Evolutionary conservation across 2,888 invertebrate genomes (phyloP), one percentile per base, ranked within the genome.

Genomic region (Tortrix viridana): DNA sequence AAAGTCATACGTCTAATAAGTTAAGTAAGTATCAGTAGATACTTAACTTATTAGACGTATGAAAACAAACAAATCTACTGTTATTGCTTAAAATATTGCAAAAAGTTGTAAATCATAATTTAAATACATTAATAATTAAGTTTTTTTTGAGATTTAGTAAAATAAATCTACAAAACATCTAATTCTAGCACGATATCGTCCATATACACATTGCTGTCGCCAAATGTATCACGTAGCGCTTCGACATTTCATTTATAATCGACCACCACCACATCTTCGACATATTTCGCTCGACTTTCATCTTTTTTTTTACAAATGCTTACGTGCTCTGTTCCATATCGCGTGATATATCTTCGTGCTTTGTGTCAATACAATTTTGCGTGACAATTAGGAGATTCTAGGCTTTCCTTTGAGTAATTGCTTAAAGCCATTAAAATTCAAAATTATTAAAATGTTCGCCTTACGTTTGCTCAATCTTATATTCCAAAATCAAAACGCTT

Each of bases 211-310:
- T 41, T 16, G 50, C 44, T 3, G 46, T 37, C 16, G 44, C 32
- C 3, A 50, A 50, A 55, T 49, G 60, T 60, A 50, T 16, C 5
- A 19, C 44, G 20, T 26, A 16, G 44, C 16, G 50, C n/a, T 55
- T 50, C 49, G 26, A 50, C 50, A 60, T 60, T 58, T 56, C 57
- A 65, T 70, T 67, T 71, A 70, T 72, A 71, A 65, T 46, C 47
- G 18, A 20, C 70, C 67, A 60, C 69, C 63, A 60, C 68, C 26
- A 68, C 63, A 67, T 67, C 69, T 70, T 67, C 65, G 58, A 47
- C 60, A 66, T 67, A 66, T 66, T 64, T 67, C 64, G 60, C 65
- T 68, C 37, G 41, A 23, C 69, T 69, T 71, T 70, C 69, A 65
- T 65, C 47, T 58, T 67, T 71, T 71, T 69, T 69, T 66, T 22